Conservation (phyloP, 2,113 vertebrate genomes). For the Vicugna pacos region DNA sequence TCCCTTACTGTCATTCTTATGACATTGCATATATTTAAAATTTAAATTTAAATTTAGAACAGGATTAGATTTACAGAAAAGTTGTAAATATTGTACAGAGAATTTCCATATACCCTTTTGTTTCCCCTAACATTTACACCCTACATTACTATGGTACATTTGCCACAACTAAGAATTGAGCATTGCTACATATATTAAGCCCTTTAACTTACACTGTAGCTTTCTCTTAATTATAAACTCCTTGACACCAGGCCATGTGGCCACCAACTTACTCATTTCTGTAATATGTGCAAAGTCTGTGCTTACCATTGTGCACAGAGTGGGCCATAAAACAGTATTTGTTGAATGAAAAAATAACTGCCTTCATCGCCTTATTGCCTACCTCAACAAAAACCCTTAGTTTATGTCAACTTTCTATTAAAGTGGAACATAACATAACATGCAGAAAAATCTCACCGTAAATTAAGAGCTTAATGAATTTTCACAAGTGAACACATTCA, state of each 20-base stretch:
- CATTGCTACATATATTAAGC: background rate
- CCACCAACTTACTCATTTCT: background rate
- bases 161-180: background rate
- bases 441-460: slow-evolving; percentile 1
- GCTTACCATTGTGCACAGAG: background rate
- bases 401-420: background rate
- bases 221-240: background rate
- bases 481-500: background rate
- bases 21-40: slow-evolving; percentile 2
- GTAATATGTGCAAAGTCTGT: background rate
- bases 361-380: background rate
- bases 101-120: background rate
- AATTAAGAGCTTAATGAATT: background rate
- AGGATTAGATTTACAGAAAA: slow-evolving; percentile 1
- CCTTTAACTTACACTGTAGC: background rate
- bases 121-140: background rate
- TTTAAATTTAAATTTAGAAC: background rate
- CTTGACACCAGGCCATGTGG: background rate
- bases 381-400: background rate
- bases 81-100: background rate
- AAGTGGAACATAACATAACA: background rate
- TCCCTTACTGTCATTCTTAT: slow-evolving; percentile 1
- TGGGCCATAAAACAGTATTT: background rate
- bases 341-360: background rate
- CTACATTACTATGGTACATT: background rate